Evolutionary conservation across 1,140 invertebrate genomes (phyloP), one percentile per base, ranked within the genome.

Genomic region (Spodoptera litura): DNA sequence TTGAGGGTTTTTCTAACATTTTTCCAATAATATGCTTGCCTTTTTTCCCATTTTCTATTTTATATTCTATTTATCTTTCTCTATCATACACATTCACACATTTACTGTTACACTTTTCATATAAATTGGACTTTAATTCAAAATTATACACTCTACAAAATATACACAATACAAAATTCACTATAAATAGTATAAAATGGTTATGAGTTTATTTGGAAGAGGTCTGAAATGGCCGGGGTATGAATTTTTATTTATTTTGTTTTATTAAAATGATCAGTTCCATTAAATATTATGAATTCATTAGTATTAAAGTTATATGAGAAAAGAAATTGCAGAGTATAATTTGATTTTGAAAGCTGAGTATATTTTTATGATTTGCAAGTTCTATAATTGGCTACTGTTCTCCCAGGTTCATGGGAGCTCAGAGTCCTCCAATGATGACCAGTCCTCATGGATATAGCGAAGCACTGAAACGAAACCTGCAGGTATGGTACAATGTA

Each of bases 351-450:
- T 77, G 62, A 44, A 77, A 77, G 35, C 59, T 25, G 25, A 20
- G 20, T 52, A 68, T 35, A 25, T 12, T 53, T 78, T 73, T 51
- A 31, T 58, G 11, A 80, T 70, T 73, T 66, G 53, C 12, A 56
- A 55, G 4, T 72, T 49, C 25, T 38, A 72, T 72, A 44, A 80
- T 51, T 70, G 20, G 52, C 53, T 5, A 52, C 53, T 68, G 52
- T 52, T 52, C 38, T 73, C 62, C 78, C 88, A 95, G 94, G 78
- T 95, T 94, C 80, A 93, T 95, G 94, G 94, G 94, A 81, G 93
- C 94, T 51, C 94, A 95, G 81, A 95, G 94, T 84, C 94, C 94
- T 59, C 93, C 94, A 70, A 95, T 95, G 91, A 88, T 95, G 87
- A 94, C 94, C 38, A 95, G 94, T 78, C 94, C 94, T 49, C 94